These are phyloP conservation scores for Uromys caudimaculatus DNA, from an alignment of 2,797 vertebrate species.

Conservation along the genomic window DNA sequence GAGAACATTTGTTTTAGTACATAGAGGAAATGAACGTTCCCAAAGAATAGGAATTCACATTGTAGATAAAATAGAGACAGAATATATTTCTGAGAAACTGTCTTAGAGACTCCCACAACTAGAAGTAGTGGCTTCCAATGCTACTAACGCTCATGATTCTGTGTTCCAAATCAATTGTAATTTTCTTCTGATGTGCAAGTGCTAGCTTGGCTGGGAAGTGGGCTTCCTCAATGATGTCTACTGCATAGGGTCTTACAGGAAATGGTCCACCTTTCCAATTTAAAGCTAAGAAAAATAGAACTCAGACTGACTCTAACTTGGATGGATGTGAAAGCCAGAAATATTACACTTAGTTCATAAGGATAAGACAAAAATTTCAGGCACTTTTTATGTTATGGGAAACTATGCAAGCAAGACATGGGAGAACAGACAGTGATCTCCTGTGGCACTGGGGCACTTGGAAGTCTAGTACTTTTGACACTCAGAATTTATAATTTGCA, in stretches of 20 bases:
- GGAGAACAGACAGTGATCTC: neutral
- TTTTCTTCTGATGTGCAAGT: neutral
- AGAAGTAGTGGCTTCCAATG: neutral
- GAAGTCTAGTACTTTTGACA: too few relatives aligned
- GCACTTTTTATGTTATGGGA: neutral
- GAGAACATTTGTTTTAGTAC: neutral
- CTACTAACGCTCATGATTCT: neutral
- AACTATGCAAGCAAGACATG: neutral
- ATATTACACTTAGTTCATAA: neutral
- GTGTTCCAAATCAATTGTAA: conserved; percentile 49
- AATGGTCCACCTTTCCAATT: neutral
- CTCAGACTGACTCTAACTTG: neutral
- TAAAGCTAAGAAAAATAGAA: conserved; percentile 41
- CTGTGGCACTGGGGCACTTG: conserved; percentile 10
- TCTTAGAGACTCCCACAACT: neutral
- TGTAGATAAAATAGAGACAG: conserved; percentile 39
- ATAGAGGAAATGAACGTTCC: neutral
- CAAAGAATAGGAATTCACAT: conserved; percentile 17
- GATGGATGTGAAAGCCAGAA: conserved; percentile 12
- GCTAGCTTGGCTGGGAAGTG: neutral
- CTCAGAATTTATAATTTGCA: conserved; percentile 46
- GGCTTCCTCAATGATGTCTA: neutral
- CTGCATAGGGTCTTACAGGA: neutral
- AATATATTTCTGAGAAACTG: conserved; percentile 73
- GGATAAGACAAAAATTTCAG: conserved; percentile 39